Evolutionary conservation across 1,140 invertebrate species (phyloP).

Genomic region (Bombus sibiricus): DNA sequence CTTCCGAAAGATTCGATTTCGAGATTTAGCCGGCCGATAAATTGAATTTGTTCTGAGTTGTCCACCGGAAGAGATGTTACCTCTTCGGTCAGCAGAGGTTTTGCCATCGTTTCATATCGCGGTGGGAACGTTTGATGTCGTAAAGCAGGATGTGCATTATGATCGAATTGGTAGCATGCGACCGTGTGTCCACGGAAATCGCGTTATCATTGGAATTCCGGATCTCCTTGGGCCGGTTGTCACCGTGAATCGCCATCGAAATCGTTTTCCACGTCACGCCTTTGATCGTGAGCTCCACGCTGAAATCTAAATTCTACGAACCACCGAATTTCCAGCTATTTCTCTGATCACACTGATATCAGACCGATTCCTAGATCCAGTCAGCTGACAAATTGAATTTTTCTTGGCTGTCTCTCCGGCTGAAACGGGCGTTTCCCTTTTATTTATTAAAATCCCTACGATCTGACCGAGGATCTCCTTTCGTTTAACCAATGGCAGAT

Average conservation of each 20-base stretch:
- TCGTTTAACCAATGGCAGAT: not conserved
- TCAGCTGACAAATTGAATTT: constrained; percentile 58
- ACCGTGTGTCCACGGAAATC: not conserved
- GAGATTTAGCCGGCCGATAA: constrained; percentile 30
- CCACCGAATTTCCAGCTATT: not conserved
- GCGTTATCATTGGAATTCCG: not conserved
- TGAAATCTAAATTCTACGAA: constrained; percentile 8
- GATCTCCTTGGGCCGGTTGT: not conserved
- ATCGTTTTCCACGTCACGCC: not conserved
- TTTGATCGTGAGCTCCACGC: not conserved
- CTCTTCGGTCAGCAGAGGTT: not conserved
- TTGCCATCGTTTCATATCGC: not conserved
- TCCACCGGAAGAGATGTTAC: constrained; percentile 16
- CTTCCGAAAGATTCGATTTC: constrained; percentile 48
- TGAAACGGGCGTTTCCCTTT: constrained; percentile 14
- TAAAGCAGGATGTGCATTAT: not conserved
- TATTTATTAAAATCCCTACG: constrained; percentile 55
- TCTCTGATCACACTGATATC: not conserved
- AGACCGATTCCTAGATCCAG: not conserved
- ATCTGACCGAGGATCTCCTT: not conserved
- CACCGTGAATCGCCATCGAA: not conserved
- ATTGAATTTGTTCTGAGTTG: constrained; percentile 41
- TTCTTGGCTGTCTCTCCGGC: constrained; percentile 27
- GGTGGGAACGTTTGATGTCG: not conserved
- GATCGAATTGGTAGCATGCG: not conserved